Conservation (phyloP, 2,888 invertebrate genomes). For the Phymatocera aterrima region DNA sequence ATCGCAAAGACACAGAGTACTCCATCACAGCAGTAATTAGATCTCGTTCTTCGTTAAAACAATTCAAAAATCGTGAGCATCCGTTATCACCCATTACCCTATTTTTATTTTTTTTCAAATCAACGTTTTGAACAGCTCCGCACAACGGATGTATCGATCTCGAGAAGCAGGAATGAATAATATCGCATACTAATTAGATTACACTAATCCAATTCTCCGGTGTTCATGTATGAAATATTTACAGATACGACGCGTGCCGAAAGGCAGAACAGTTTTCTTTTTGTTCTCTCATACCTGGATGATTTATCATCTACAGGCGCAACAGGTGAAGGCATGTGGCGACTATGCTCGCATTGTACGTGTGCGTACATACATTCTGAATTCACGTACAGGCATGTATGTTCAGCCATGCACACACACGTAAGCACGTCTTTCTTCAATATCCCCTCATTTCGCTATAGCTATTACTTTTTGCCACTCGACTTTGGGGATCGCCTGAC, state of each 20-base stretch:
- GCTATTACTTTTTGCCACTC: background rate
- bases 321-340: background rate
- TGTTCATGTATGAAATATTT: background rate
- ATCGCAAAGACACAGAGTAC: background rate
- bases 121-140: background rate
- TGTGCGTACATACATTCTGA: background rate
- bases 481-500: background rate
- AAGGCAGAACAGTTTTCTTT: constrained; percentile 7
- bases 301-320: constrained; percentile 15
- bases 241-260: constrained; percentile 15
- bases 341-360: background rate
- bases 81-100: too few relatives aligned
- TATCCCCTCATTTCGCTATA: background rate
- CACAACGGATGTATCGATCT: background rate
- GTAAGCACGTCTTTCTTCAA: background rate
- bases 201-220: background rate
- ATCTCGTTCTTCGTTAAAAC: too few relatives aligned
- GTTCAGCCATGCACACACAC: background rate
- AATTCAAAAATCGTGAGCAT: too few relatives aligned
- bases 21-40: too few relatives aligned
- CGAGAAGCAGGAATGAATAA: background rate
- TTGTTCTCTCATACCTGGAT: too few relatives aligned
- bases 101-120: background rate
- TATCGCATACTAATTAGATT: constrained; percentile 7
- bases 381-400: background rate